A percentile compares a stretch with the other conserved stretches of the same genome.
Evolutionary conservation across 1,140 invertebrate genomes (phyloP).

Genomic region (Caenorhabditis briggsae): DNA sequence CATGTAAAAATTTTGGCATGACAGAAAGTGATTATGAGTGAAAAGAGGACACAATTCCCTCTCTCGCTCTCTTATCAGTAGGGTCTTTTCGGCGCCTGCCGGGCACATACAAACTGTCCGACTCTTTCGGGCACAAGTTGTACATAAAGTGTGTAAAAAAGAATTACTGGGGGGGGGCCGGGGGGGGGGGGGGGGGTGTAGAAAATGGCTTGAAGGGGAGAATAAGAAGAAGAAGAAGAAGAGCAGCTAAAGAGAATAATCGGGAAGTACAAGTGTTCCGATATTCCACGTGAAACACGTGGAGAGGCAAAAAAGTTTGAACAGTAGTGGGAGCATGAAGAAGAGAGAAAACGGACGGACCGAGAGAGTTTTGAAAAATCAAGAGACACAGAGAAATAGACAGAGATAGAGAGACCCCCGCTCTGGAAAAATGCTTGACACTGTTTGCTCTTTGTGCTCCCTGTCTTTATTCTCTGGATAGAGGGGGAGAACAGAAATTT

Average conservation of each 20-base stretch:
- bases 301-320: constrained; percentile 39
- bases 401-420: background rate
- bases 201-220: too few species aligned
- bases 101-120: background rate
- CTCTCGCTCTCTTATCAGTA: constrained; percentile 32
- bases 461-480: background rate
- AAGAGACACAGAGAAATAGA: background rate
- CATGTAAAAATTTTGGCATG: background rate
- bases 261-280: constrained; percentile 18
- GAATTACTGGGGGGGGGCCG: too few species aligned
- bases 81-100: background rate
- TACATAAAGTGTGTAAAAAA: too few species aligned
- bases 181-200: too few species aligned
- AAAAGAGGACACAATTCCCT: constrained; percentile 17
- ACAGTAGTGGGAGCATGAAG: constrained; percentile 14
- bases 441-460: constrained; percentile 53
- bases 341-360: background rate
- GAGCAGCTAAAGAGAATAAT: too few species aligned
- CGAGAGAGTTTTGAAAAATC: background rate
- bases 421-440: constrained; percentile 22
- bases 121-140: background rate
- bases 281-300: background rate
- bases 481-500: background rate
- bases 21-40: constrained; percentile 41
- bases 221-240: background rate